Evolutionary conservation across 35 echinoderm and acorn worm genomes (phyloP), one percentile per base, ranked within the genome.

Genomic region (Ptychodera flava): DNA sequence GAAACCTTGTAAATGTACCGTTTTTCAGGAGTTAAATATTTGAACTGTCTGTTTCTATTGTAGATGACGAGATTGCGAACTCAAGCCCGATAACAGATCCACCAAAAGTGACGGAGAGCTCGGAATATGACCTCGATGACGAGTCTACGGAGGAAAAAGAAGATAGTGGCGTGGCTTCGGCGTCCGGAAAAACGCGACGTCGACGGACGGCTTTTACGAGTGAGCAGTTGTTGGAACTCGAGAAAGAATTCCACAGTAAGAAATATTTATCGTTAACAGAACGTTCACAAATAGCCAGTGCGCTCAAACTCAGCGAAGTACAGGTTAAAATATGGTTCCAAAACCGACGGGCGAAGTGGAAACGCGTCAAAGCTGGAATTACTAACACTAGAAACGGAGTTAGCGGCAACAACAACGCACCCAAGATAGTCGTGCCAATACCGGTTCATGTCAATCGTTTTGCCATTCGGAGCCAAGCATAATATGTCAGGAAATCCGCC

Each of bases 251-350:
- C 77, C 89, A 91, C 76, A 87, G 89, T 81, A 94, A 94, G 85
- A 94, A 94, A 77, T 94, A 94, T 38, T 85, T 94, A 37, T 90
- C 92, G 1, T 86, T 94, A 34, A 94, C 88, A 52, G 92, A 94
- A 83, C 89, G 92, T n/a, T 90, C 92, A 32, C 92, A 94, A 33
- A 94, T 94, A 33, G 92, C 92, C n/a, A 80, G 86, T 35, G 80
- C 86, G 16, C 89, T 94, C 0, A 88, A 94, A 75, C 85, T 94
- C 1, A 94, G 92, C 75, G 92, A 94, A 45, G 92, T 94, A 0
- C 92, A 94, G 35, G 92, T 94, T 10, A 94, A 94, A 78, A 94
- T 94, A 31, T 94, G 92, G 92, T 94, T 94, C 33, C 92, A 94
- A 78, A 94, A 94, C 37, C 88, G 92, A 16, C 79, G 92, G 6